These are phyloP conservation scores for Cossypha dichroa DNA, from an alignment of 2,797 vertebrate species.

Conservation along the genomic window DNA sequence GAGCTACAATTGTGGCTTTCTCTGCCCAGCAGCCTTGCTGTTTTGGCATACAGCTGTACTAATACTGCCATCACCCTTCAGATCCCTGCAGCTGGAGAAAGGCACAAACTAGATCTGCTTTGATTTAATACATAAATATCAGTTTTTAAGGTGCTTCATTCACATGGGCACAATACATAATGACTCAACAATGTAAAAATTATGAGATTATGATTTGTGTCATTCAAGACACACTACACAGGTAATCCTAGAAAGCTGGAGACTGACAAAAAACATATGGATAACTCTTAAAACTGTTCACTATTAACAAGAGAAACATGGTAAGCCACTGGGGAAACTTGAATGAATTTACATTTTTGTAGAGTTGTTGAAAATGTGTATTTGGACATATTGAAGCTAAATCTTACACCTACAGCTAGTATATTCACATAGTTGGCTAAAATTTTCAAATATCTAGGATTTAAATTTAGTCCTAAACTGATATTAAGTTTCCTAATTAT, in stretches of 20 bases:
- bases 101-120: background rate
- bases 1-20: background rate
- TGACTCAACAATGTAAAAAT: slow-evolving; percentile 46
- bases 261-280: slow-evolving; percentile 59
- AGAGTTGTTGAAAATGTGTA: background rate
- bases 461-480: background rate
- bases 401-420: background rate
- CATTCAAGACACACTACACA: slow-evolving; percentile 14
- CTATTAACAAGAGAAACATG: slow-evolving; percentile 51
- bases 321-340: slow-evolving; percentile 35
- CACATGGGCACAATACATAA: slow-evolving; percentile 11
- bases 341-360: slow-evolving; percentile 16
- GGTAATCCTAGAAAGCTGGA: slow-evolving; percentile 64
- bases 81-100: slow-evolving; percentile 2
- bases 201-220: slow-evolving; percentile 61
- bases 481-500: background rate
- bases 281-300: slow-evolving; percentile 35
- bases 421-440: background rate
- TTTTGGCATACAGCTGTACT: background rate
- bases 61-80: slow-evolving; percentile 21
- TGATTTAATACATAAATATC: slow-evolving; percentile 30
- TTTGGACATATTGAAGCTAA: background rate
- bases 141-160: slow-evolving; percentile 45
- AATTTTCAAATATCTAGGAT: background rate
- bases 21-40: background rate